Conservation (phyloP, 2,888 invertebrate genomes). For the Eledona agricola region DNA sequence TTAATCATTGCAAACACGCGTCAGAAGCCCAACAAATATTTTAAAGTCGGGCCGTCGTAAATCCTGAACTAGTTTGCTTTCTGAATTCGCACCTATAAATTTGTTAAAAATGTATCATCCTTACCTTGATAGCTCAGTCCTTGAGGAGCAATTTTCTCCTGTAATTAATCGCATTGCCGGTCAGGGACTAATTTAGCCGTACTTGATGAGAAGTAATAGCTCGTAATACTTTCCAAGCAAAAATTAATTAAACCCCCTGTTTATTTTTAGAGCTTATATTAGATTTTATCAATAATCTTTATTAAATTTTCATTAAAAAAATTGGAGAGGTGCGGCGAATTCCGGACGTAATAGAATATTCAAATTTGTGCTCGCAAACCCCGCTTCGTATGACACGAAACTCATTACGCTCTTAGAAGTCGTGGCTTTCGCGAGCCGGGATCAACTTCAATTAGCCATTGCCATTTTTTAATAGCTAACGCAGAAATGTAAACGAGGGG, state of each 20-base stretch:
- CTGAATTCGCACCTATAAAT: too few relatives aligned
- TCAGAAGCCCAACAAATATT: too few relatives aligned
- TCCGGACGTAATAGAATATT: conserved; percentile 11
- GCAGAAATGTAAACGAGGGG: too few relatives aligned
- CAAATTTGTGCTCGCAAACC: conserved; percentile 4
- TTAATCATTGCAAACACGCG: too few relatives aligned
- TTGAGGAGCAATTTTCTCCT: conserved; percentile 13
- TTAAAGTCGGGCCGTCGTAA: too few relatives aligned
- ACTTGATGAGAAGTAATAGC: conserved; percentile 25
- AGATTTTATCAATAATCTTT: conserved; percentile 24
- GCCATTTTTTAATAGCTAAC: too few relatives aligned
- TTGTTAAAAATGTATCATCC: conserved; percentile 15
- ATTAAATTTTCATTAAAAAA: too few relatives aligned
- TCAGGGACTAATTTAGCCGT: conserved; percentile 27
- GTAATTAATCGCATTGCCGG: conserved; percentile 27
- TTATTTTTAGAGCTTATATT: conserved; percentile 10
- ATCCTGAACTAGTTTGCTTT: too few relatives aligned
- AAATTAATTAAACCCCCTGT: conserved; percentile 14
- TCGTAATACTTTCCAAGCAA: conserved; percentile 24
- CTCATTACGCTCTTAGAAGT: conserved; percentile 8
- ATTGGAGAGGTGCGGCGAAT: too few relatives aligned
- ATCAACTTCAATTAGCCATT: too few relatives aligned
- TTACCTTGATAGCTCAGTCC: conserved; percentile 20
- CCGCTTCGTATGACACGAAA: conserved; percentile 3
- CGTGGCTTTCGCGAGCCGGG: too few relatives aligned